Conservation (phyloP, 2,888 invertebrate genomes). For the Pegoplata infirma region DNA sequence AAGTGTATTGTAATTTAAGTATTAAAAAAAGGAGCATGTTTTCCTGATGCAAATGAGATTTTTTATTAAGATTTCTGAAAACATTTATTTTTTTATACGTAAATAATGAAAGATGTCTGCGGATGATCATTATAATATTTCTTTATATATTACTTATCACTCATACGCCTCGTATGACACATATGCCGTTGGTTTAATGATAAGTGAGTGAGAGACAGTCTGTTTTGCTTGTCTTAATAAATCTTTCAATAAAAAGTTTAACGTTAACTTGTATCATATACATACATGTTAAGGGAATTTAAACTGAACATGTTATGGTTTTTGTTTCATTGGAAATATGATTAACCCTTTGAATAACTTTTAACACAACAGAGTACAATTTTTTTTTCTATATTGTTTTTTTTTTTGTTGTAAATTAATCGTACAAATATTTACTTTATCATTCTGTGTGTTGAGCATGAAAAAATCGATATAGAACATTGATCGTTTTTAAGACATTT, state of each 20-base stretch:
- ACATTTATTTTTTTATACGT: background rate
- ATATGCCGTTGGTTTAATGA: background rate
- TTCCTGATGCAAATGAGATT: background rate
- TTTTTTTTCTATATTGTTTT: too few relatives aligned
- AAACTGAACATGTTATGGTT: background rate
- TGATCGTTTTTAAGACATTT: too few relatives aligned
- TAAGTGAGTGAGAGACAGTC: background rate
- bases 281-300: background rate
- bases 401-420: too few relatives aligned
- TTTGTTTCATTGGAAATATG: too few relatives aligned
- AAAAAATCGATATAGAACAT: too few relatives aligned
- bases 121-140: background rate
- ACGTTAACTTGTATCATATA: background rate
- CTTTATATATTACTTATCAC: slow-evolving; percentile 1
- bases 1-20: background rate
- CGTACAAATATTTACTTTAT: too few relatives aligned
- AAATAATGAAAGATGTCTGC: background rate
- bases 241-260: slow-evolving; percentile 22
- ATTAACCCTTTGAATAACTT: too few relatives aligned
- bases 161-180: background rate
- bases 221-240: slow-evolving; percentile 29
- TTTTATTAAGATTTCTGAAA: background rate
- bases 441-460: too few relatives aligned
- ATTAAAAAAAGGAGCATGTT: background rate
- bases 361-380: too few relatives aligned